A percentile compares a stretch with the other conserved stretches of the same genome.
Conservation (phyloP, 2,113 vertebrate genomes). For the Salvelinus fontinalis region DNA sequence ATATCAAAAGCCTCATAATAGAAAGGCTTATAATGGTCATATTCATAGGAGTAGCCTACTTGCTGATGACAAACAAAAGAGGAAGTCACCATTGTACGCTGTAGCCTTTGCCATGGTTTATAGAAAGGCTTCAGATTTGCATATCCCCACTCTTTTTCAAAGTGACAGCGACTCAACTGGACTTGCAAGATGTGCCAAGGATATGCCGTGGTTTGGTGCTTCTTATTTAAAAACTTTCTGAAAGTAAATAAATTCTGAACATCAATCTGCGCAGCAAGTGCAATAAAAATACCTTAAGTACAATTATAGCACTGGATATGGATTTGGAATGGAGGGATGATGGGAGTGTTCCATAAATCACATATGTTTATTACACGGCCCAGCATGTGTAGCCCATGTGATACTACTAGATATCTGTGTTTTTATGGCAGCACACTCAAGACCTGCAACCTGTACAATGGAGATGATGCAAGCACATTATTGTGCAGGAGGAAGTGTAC, state of each 20-base stretch:
- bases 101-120: background rate
- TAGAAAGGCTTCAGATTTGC: conserved; percentile 37
- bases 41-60: conserved; percentile 7
- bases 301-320: conserved; percentile 62
- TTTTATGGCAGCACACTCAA: conserved; percentile 35
- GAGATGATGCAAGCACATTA: conserved; percentile 31
- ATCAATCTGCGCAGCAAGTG: conserved; percentile 55
- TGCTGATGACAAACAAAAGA: conserved; percentile 24
- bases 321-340: conserved; percentile 43
- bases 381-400: conserved; percentile 25
- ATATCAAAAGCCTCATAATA: conserved; percentile 23
- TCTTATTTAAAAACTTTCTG: conserved; percentile 64
- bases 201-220: conserved; percentile 55
- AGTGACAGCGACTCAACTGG: conserved; percentile 42
- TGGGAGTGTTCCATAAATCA: conserved; percentile 62
- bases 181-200: conserved; percentile 51
- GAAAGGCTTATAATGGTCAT: conserved; percentile 2
- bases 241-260: conserved; percentile 68
- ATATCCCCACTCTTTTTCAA: conserved; percentile 45
- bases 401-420: conserved; percentile 2
- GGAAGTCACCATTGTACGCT: conserved; percentile 18
- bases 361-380: conserved; percentile 42
- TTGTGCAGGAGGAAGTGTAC: conserved; percentile 17
- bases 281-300: conserved; percentile 53
- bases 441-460: conserved; percentile 29